Conservation (phyloP, 2,797 vertebrate species). For the Alcedo quadribrachys region DNA sequence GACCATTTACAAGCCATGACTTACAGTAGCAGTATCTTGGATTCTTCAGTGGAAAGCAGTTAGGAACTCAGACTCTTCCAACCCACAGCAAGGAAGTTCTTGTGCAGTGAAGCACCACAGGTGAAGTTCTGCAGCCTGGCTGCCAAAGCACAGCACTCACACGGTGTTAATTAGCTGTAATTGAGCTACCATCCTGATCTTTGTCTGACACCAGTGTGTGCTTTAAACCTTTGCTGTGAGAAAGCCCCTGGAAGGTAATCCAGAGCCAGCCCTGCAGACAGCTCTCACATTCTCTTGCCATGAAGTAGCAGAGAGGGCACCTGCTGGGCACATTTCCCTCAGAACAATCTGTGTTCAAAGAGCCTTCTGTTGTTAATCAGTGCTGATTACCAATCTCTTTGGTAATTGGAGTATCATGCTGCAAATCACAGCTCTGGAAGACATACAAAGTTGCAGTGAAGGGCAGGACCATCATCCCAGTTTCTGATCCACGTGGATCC, state of each 20-base stretch:
- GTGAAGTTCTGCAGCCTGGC: neutral
- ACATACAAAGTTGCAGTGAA: neutral
- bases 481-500: neutral
- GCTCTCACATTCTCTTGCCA: conserved; percentile 33
- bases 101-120: neutral
- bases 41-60: neutral
- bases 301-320: conserved; percentile 55
- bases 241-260: conserved; percentile 12
- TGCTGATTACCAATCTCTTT: conserved; percentile 64
- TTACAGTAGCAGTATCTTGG: neutral
- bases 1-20: neutral
- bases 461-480: neutral
- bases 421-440: conserved; percentile 13
- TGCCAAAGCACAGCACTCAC: conserved; percentile 48
- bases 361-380: conserved; percentile 70
- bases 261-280: conserved; percentile 20
- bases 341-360: conserved; percentile 12
- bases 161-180: conserved; percentile 64
- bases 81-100: conserved; percentile 20
- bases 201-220: neutral
- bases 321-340: conserved; percentile 46
- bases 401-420: conserved; percentile 13
- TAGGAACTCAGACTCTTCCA: conserved; percentile 1
- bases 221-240: conserved; percentile 1
- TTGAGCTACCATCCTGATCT: conserved; percentile 54